Evolutionary conservation across 1,140 invertebrate species (phyloP).

Genomic region (Rhynchophorus ferrugineus): DNA sequence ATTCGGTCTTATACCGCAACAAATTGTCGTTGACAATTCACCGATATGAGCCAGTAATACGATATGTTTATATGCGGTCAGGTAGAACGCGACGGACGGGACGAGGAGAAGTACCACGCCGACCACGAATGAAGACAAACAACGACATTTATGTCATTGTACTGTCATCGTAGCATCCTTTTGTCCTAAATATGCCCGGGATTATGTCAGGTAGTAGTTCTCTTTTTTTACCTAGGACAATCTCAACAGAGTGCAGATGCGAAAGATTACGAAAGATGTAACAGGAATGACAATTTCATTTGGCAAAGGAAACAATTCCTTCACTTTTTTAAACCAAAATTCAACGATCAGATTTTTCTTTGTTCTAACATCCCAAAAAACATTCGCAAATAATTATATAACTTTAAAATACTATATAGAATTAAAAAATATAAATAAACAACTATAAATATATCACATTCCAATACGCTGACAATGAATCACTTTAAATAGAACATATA

Average conservation of each 20-base stretch:
- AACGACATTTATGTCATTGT: conserved; percentile 22
- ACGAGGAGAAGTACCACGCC: conserved; percentile 1
- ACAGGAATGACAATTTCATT: background rate
- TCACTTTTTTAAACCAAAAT: too few relatives aligned
- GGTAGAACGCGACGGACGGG: conserved; percentile 15
- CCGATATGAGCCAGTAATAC: conserved; percentile 18
- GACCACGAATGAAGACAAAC: conserved; percentile 13
- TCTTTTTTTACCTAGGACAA: conserved; percentile 14
- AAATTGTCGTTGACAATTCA: conserved; percentile 20
- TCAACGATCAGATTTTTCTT: too few relatives aligned
- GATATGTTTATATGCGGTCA: conserved; percentile 21
- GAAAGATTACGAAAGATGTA: background rate
- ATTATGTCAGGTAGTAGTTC: conserved; percentile 18
- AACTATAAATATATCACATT: too few relatives aligned
- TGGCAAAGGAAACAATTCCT: too few relatives aligned
- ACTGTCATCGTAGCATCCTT: conserved; percentile 20
- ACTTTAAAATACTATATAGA: too few relatives aligned
- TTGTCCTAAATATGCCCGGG: conserved; percentile 22
- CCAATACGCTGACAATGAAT: too few relatives aligned
- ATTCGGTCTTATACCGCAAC: conserved; percentile 15
- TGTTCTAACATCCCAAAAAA: too few relatives aligned
- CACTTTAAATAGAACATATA: too few relatives aligned
- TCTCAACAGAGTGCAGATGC: conserved; percentile 5
- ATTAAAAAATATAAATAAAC: too few relatives aligned
- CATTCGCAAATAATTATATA: too few relatives aligned